A percentile compares a stretch with the other conserved stretches of the same genome.
These are phyloP conservation scores for Phoeniculus purpureus DNA, from an alignment of 2,797 vertebrate species.

Conservation along the genomic window DNA sequence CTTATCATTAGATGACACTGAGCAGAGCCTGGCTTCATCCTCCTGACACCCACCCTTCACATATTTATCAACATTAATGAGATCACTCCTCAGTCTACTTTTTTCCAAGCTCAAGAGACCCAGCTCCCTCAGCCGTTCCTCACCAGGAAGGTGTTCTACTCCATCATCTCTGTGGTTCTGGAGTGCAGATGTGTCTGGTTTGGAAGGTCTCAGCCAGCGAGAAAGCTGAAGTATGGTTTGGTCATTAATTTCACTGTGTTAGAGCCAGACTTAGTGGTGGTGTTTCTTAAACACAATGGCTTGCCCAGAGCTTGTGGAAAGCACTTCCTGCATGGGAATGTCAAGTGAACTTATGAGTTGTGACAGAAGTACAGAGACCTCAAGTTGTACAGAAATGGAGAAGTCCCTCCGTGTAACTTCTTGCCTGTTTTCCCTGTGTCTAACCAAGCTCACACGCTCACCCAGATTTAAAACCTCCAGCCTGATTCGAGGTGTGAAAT, in stretches of 20 bases:
- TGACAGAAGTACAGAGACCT: not conserved
- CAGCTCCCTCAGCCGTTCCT: too few relatives aligned
- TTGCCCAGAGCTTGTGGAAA: not conserved
- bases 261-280: not conserved
- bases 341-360: not conserved
- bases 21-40: too few relatives aligned
- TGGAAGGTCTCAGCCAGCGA: not conserved
- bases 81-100: too few relatives aligned
- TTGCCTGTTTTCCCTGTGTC: not conserved
- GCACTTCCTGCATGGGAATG: not conserved
- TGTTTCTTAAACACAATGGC: not conserved
- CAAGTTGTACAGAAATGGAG: not conserved
- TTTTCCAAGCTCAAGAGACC: too few relatives aligned
- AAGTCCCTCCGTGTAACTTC: not conserved
- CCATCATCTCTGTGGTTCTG: too few relatives aligned
- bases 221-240: not conserved
- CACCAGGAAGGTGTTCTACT: too few relatives aligned
- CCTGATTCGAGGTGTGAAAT: not conserved
- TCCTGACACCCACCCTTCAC: too few relatives aligned
- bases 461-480: constrained; percentile 22
- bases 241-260: not conserved
- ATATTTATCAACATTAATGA: too few relatives aligned
- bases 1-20: too few relatives aligned
- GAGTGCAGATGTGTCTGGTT: not conserved
- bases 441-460: not conserved